These are phyloP conservation scores for Mythimna vitellina DNA, from an alignment of 2,888 invertebrate species.

Conservation along the genomic window DNA sequence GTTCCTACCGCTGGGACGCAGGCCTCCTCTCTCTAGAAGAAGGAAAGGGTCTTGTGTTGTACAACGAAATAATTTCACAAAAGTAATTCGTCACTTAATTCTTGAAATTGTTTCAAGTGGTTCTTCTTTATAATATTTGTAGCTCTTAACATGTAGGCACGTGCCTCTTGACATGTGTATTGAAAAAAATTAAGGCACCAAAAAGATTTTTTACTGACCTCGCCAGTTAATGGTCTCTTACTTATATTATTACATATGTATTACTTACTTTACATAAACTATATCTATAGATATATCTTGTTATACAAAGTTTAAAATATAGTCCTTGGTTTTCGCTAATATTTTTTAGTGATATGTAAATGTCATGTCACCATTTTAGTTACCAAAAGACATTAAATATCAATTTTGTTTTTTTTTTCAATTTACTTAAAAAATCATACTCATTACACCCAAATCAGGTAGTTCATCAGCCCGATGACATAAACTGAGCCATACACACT, in stretches of 20 bases:
- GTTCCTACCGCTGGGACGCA: no score
- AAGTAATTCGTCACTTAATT: no score
- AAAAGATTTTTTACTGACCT: constrained; percentile 34
- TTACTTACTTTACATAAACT: neutral
- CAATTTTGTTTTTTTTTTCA: no score
- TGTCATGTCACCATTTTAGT: no score
- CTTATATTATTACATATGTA: constrained; percentile 19
- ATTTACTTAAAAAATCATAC: neutral
- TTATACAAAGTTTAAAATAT: neutral
- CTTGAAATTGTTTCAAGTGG: neutral
- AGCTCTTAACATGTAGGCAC: neutral
- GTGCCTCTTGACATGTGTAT: constrained; percentile 13
- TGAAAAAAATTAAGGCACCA: constrained; percentile 28
- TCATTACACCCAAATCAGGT: constrained; percentile 14
- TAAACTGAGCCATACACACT: constrained; percentile 1
- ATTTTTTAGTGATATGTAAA: no score
- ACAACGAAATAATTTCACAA: no score
- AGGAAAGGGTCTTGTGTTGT: no score
- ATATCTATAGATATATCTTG: neutral
- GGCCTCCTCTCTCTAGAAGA: no score
- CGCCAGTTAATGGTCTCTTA: constrained; percentile 22
- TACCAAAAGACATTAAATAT: neutral
- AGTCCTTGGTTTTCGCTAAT: neutral
- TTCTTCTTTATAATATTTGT: neutral
- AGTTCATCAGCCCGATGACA: constrained; percentile 18